phyloP scores from a whole-genome alignment of 2,113 vertebrate species.

The Podiceps cristatus region DNA sequence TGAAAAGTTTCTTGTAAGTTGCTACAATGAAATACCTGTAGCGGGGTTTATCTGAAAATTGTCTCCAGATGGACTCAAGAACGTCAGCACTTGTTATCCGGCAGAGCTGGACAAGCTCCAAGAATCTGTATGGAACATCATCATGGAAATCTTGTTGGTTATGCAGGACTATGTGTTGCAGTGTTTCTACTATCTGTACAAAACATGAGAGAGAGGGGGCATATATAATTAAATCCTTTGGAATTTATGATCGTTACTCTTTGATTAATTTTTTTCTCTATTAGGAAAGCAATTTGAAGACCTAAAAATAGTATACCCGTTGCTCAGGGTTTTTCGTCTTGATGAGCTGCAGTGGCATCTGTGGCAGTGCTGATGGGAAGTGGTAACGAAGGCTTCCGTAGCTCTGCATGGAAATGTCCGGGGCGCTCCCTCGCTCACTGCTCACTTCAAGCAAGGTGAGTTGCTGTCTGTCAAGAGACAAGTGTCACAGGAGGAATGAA shows the following conservation, averaged over 20 bases:
- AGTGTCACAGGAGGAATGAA: neutral
- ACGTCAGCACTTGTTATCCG: conserved; percentile 37
- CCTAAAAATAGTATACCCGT: conserved; percentile 69
- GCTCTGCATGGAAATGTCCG: conserved; percentile 45
- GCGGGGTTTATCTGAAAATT: conserved; percentile 41
- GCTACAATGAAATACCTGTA: conserved; percentile 32
- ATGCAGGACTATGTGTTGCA: conserved; percentile 78
- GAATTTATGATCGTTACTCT: neutral
- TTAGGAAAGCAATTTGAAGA: neutral
- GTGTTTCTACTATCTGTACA: conserved; percentile 77
- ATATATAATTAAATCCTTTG: neutral
- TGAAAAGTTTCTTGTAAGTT: neutral
- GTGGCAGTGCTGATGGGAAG: conserved; percentile 48
- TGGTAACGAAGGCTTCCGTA: conserved; percentile 73
- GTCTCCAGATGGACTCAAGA: conserved; percentile 77
- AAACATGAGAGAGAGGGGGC: neutral
- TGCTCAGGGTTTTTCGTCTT: conserved; percentile 67
- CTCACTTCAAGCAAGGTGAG: conserved; percentile 74
- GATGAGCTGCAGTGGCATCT: conserved; percentile 78
- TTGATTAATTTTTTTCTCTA: neutral
- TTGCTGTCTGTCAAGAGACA: conserved; percentile 73
- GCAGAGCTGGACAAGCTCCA: conserved; percentile 80
- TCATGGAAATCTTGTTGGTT: conserved; percentile 76
- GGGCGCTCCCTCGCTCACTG: conserved; percentile 3
- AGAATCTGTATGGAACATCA: conserved; percentile 67